Conservation (phyloP, 1,140 invertebrate species). For the Drosophila orosa region DNA sequence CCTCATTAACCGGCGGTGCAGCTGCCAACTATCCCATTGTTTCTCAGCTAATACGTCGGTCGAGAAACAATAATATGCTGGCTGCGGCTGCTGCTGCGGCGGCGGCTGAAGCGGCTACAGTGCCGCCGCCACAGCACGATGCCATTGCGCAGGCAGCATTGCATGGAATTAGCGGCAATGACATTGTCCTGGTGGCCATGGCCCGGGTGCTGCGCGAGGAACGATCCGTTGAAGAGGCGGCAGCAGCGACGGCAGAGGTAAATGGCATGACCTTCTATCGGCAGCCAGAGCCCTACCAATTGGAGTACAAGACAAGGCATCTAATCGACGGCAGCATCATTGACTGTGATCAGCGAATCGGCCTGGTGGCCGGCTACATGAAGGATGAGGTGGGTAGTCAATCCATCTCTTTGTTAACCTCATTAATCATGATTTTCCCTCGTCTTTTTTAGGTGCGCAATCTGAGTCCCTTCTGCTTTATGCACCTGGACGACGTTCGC, state of each 20-base stretch:
- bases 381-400: conserved; percentile 89
- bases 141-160: conserved; percentile 81
- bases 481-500: conserved; percentile 93
- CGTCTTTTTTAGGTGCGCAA: conserved; percentile 62
- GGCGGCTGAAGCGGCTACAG: conserved; percentile 74
- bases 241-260: conserved; percentile 4
- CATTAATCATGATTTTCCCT: not conserved
- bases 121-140: conserved; percentile 74
- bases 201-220: conserved; percentile 86
- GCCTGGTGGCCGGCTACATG: conserved; percentile 93
- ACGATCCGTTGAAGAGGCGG: conserved; percentile 8
- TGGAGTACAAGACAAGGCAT: conserved; percentile 94
- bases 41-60: conserved; percentile 85
- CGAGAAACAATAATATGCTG: conserved; percentile 77
- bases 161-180: conserved; percentile 85
- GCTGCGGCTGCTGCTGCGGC: conserved; percentile 64
- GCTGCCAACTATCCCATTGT: conserved; percentile 84
- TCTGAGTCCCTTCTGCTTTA: conserved; percentile 92
- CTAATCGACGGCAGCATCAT: conserved; percentile 93
- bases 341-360: conserved; percentile 93
- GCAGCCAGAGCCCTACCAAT: conserved; percentile 89
- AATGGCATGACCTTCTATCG: conserved; percentile 84
- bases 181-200: conserved; percentile 88
- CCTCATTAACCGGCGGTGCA: conserved; percentile 80
- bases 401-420: too few species aligned